These are phyloP conservation scores for Cromileptes altivelis DNA, from an alignment of 2,113 vertebrate genomes.

Conservation along the genomic window DNA sequence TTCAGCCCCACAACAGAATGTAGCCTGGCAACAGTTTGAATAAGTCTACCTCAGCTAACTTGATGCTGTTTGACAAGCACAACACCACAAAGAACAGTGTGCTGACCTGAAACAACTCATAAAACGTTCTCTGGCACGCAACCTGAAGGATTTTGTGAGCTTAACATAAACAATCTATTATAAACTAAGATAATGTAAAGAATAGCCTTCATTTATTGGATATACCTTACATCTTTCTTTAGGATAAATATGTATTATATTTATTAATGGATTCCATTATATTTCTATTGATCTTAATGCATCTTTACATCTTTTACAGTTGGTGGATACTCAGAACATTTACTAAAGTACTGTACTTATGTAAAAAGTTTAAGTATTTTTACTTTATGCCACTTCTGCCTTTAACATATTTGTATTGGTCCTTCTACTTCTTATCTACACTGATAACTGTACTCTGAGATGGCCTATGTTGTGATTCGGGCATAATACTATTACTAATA, in stretches of 20 bases:
- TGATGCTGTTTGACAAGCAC: constrained; percentile 21
- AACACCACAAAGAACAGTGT: constrained; percentile 17
- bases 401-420: too few relatives aligned
- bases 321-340: neutral
- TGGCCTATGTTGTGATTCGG: neutral
- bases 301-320: neutral
- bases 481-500: neutral
- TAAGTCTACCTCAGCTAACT: constrained; percentile 1
- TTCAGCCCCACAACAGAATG: constrained; percentile 4
- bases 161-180: constrained; percentile 7
- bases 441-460: too few relatives aligned
- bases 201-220: neutral
- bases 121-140: neutral
- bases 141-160: neutral
- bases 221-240: neutral
- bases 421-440: neutral
- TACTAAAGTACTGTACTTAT: neutral
- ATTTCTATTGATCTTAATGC: neutral
- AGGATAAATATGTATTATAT: neutral
- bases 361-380: too few relatives aligned
- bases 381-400: too few relatives aligned
- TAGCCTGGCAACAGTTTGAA: constrained; percentile 18
- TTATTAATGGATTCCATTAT: too few relatives aligned
- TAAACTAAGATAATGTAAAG: neutral
- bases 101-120: constrained; percentile 6